Conservation (phyloP, 35 echinoderm and acorn worm genomes). For the Patiria miniata region DNA sequence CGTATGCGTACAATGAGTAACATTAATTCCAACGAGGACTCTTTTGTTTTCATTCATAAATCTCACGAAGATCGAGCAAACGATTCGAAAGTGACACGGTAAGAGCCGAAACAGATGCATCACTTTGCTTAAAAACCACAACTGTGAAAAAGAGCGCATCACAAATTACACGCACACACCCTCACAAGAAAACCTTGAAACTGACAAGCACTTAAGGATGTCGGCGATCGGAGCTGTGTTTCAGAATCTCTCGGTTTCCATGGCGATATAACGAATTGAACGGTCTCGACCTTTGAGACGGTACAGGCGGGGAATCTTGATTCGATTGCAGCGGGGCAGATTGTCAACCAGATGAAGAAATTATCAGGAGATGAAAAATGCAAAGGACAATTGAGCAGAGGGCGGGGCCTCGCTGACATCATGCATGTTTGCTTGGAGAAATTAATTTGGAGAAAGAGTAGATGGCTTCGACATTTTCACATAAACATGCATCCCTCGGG, state of each 20-base stretch:
- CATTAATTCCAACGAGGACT: too few species aligned
- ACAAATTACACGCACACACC: neutral
- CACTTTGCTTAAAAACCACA: too few species aligned
- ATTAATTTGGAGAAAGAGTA: neutral
- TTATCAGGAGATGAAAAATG: neutral
- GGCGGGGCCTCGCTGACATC: neutral
- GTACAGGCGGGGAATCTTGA: neutral
- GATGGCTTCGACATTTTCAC: neutral
- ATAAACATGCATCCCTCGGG: too few species aligned
- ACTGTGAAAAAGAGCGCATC: neutral
- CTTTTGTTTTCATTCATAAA: too few species aligned
- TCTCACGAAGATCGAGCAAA: too few species aligned
- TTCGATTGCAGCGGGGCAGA: neutral
- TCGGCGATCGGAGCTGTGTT: neutral
- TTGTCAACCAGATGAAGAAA: too few species aligned
- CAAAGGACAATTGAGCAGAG: neutral
- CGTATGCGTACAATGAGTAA: too few species aligned
- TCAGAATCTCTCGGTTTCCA: neutral
- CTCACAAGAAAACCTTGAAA: neutral
- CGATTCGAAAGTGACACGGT: too few species aligned
- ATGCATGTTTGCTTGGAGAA: neutral
- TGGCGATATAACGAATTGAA: neutral
- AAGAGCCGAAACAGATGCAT: too few species aligned
- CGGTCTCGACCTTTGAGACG: slow-evolving; percentile 7
- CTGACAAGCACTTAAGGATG: neutral